Evolutionary conservation across 2,113 vertebrate species (phyloP).

Genomic region (Macroglossus sobrinus): DNA sequence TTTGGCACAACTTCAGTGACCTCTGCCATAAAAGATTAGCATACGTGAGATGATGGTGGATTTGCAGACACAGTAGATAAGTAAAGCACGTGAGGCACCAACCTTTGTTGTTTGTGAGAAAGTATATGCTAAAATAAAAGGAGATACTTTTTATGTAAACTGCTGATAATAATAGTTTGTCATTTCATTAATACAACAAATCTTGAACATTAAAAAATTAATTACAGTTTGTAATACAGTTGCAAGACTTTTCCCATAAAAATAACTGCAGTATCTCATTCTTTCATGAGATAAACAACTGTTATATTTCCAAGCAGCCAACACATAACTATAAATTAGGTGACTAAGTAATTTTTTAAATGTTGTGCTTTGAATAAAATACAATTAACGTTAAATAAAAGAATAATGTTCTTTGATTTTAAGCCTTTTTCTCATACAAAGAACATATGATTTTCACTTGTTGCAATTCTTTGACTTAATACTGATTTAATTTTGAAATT

Average conservation of each 20-base stretch:
- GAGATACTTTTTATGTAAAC: conserved; percentile 55
- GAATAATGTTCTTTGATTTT: neutral
- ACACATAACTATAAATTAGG: neutral
- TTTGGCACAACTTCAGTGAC: conserved; percentile 82
- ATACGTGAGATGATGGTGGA: conserved; percentile 61
- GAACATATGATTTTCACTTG: neutral
- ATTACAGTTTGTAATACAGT: conserved; percentile 55
- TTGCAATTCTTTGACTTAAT: conserved; percentile 14
- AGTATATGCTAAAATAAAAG: conserved; percentile 63
- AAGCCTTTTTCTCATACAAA: neutral
- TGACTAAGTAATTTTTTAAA: neutral
- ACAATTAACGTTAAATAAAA: neutral
- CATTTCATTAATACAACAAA: conserved; percentile 66
- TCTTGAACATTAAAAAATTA: conserved; percentile 49
- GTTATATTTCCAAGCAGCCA: neutral
- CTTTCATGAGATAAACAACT: neutral
- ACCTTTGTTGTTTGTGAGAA: conserved; percentile 66
- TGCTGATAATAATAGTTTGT: conserved; percentile 69
- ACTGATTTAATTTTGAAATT: conserved; percentile 21
- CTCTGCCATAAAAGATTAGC: conserved; percentile 78
- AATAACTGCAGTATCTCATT: neutral
- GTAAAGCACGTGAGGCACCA: conserved; percentile 54
- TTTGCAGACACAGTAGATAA: conserved; percentile 77
- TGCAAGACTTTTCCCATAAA: neutral
- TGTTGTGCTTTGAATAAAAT: neutral